Conservation (phyloP, 2,888 invertebrate species). For the Vanessa cardui region DNA sequence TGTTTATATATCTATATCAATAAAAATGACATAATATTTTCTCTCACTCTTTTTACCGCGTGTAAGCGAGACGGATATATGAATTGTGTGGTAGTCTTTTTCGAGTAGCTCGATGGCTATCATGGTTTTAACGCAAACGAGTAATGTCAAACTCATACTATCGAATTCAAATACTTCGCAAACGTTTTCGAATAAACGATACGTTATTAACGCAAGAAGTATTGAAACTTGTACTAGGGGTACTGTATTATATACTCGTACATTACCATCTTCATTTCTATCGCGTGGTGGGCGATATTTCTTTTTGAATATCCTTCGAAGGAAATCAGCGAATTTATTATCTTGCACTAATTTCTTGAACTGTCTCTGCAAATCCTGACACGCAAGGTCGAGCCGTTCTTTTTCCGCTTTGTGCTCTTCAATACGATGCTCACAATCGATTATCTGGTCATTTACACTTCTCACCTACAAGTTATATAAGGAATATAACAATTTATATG, state of each 20-base stretch:
- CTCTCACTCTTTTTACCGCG: too few relatives aligned
- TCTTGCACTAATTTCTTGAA: slow-evolving; percentile 85
- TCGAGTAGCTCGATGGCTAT: too few relatives aligned
- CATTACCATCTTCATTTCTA: slow-evolving; percentile 71
- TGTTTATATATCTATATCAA: too few relatives aligned
- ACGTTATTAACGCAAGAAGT: too few relatives aligned
- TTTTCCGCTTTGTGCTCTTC: slow-evolving; percentile 71
- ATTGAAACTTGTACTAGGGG: too few relatives aligned
- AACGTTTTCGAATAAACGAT: too few relatives aligned
- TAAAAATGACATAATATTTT: too few relatives aligned
- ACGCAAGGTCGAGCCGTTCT: slow-evolving; percentile 52
- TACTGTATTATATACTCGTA: background rate
- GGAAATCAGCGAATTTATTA: slow-evolving; percentile 90
- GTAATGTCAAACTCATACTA: too few relatives aligned
- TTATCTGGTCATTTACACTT: slow-evolving; percentile 77
- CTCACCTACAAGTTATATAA: slow-evolving; percentile 59
- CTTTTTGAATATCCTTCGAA: slow-evolving; percentile 91
- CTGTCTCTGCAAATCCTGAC: slow-evolving; percentile 71
- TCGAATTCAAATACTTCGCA: too few relatives aligned
- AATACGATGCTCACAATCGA: slow-evolving; percentile 77
- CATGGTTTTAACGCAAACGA: too few relatives aligned
- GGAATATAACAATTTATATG: background rate
- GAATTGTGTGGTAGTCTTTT: too few relatives aligned
- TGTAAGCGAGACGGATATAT: too few relatives aligned
- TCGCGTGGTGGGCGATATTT: slow-evolving; percentile 88